phyloP scores from a whole-genome alignment of 1,140 invertebrate species.

The Ips nitidus region DNA sequence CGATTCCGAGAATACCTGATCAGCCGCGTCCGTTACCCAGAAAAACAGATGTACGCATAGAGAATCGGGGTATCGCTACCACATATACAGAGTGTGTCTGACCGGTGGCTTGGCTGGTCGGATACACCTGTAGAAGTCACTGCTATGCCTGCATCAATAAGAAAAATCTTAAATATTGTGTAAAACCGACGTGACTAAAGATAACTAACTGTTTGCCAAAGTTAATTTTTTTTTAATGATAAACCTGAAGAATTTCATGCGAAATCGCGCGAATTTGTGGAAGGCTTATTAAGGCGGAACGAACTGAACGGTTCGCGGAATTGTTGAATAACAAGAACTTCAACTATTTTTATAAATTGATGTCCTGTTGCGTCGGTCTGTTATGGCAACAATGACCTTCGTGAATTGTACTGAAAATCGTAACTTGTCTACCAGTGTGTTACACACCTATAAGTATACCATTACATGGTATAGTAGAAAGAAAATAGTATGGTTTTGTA shows the following conservation, averaged over 20 bases:
- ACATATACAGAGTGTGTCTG: constrained; percentile 1
- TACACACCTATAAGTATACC: too few species aligned
- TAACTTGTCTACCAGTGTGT: too few species aligned
- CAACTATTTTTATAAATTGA: constrained; percentile 14
- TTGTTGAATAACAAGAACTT: constrained; percentile 14
- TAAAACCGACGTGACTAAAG: too few species aligned
- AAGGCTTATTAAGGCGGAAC: constrained; percentile 1
- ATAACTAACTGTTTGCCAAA: too few species aligned
- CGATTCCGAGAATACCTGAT: constrained; percentile 25
- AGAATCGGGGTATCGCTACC: not conserved
- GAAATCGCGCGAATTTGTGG: constrained; percentile 6
- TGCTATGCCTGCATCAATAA: too few species aligned
- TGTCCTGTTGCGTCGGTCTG: not conserved
- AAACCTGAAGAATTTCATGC: constrained; percentile 5
- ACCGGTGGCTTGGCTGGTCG: too few species aligned
- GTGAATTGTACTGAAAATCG: not conserved
- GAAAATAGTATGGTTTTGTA: too few species aligned
- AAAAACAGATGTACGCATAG: constrained; percentile 23
- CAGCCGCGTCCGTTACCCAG: constrained; percentile 16
- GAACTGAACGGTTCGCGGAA: constrained; percentile 7
- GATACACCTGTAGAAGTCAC: too few species aligned
- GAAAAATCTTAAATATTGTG: too few species aligned
- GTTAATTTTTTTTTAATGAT: not conserved
- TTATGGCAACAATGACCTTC: not conserved
- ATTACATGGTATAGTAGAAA: too few species aligned